Conservation (phyloP, 1,140 invertebrate species). For the Euura lappo region DNA sequence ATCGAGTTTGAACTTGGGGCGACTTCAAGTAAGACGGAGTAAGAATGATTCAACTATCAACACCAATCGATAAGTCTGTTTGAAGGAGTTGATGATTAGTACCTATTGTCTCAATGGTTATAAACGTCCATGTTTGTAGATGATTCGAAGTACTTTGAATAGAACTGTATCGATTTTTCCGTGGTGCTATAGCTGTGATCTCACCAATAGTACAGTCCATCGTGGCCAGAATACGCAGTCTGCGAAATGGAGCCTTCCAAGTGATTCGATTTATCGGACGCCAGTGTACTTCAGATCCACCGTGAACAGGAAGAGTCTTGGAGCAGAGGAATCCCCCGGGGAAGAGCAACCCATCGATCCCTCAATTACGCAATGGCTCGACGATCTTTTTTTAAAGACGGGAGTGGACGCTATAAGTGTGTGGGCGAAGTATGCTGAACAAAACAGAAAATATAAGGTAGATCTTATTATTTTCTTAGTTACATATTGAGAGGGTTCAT, state of each 20-base stretch:
- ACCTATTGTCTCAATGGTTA: too few relatives aligned
- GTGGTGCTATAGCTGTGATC: not conserved
- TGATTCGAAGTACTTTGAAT: too few relatives aligned
- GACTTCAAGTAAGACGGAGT: not conserved
- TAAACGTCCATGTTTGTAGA: too few relatives aligned
- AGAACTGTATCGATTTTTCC: not conserved
- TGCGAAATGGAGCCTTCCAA: not conserved
- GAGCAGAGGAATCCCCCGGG: not conserved
- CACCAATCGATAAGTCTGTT: not conserved
- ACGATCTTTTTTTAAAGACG: slow-evolving; percentile 28
- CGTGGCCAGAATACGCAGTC: not conserved
- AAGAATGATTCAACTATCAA: not conserved
- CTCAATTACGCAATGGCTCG: slow-evolving; percentile 25
- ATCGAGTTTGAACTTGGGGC: not conserved
- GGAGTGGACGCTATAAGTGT: slow-evolving; percentile 28
- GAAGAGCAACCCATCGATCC: not conserved
- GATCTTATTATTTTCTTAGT: not conserved
- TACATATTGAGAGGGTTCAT: not conserved
- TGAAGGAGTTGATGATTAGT: too few relatives aligned
- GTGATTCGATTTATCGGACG: slow-evolving; percentile 11
- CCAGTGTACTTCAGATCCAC: slow-evolving; percentile 12
- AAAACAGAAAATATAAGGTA: slow-evolving; percentile 18
- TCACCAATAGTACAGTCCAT: not conserved
- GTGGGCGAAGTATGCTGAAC: slow-evolving; percentile 31
- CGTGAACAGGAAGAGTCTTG: not conserved